Evolutionary conservation across 2,888 invertebrate genomes (phyloP).

Genomic region (Pseudolycoriella hygida): DNA sequence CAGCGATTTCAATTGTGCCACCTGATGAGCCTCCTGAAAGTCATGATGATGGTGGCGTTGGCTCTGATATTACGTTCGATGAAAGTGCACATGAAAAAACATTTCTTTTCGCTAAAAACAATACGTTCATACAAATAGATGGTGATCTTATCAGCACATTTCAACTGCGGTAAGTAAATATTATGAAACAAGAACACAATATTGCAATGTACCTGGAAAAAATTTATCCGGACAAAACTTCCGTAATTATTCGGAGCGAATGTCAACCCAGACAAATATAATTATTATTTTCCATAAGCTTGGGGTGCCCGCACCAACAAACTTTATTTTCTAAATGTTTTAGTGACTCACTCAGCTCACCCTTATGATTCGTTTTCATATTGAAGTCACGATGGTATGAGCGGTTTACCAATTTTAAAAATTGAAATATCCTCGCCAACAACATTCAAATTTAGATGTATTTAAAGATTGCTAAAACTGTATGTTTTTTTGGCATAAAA

Average conservation of each 20-base stretch:
- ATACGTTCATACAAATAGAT: constrained; percentile 78
- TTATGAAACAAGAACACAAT: not conserved
- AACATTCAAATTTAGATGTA: too few relatives aligned
- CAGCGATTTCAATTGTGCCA: constrained; percentile 14
- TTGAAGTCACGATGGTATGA: too few relatives aligned
- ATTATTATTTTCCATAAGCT: not conserved
- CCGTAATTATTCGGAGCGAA: too few relatives aligned
- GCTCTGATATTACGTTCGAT: constrained; percentile 65
- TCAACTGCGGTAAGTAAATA: constrained; percentile 53
- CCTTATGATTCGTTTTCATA: too few relatives aligned
- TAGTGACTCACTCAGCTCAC: too few relatives aligned
- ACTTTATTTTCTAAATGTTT: too few relatives aligned
- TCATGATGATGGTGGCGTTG: constrained; percentile 54
- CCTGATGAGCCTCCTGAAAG: constrained; percentile 33
- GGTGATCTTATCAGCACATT: constrained; percentile 81
- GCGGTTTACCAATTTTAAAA: too few relatives aligned
- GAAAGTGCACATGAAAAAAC: constrained; percentile 70
- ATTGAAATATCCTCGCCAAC: too few relatives aligned
- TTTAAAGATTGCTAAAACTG: too few relatives aligned
- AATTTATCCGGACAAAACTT: too few relatives aligned
- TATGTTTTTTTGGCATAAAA: too few relatives aligned
- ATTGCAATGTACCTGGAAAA: not conserved
- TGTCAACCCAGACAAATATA: too few relatives aligned
- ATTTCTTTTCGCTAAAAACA: constrained; percentile 84
- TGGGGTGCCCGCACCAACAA: not conserved